A percentile compares a stretch with the other conserved stretches of the same genome.
phyloP scores from a whole-genome alignment of 2,113 vertebrate species.

The Martes martes region DNA sequence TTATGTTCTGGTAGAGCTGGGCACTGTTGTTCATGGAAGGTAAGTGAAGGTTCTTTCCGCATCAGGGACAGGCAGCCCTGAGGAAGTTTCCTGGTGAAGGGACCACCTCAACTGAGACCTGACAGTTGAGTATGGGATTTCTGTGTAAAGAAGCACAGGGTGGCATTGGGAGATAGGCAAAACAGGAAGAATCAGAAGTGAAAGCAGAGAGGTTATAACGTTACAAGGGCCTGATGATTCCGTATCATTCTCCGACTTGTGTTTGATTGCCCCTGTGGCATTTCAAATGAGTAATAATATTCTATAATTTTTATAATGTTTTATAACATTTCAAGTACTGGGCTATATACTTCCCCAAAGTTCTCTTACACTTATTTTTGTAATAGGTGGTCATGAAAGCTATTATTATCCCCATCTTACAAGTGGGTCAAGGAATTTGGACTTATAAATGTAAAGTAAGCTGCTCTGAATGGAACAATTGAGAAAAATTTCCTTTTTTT shows the following conservation, averaged over 20 bases:
- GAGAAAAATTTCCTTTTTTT: background rate
- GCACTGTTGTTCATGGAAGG: fast-evolving
- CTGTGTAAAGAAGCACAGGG: background rate
- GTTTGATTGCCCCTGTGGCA: background rate
- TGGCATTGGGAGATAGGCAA: background rate
- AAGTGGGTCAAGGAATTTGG: background rate
- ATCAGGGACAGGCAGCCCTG: background rate
- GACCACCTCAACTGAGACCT: background rate
- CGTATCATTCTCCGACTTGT: background rate
- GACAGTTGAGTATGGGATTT: background rate
- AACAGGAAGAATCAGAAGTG: background rate
- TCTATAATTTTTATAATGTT: background rate
- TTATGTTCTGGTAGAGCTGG: fast-evolving
- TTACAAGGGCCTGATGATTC: background rate
- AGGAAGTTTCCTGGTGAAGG: background rate
- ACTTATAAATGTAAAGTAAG: background rate
- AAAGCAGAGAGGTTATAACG: background rate
- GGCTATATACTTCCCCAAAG: background rate
- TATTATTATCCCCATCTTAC: background rate
- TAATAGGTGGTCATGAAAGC: background rate
- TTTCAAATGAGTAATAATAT: background rate
- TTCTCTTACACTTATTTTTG: background rate
- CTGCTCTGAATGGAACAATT: background rate
- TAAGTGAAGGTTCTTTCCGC: background rate
- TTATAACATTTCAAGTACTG: background rate